Percentiles rank a stretch among this genome's conserved stretches.
Evolutionary conservation across 2,888 invertebrate genomes (phyloP).

Genomic region (Mantis religiosa): DNA sequence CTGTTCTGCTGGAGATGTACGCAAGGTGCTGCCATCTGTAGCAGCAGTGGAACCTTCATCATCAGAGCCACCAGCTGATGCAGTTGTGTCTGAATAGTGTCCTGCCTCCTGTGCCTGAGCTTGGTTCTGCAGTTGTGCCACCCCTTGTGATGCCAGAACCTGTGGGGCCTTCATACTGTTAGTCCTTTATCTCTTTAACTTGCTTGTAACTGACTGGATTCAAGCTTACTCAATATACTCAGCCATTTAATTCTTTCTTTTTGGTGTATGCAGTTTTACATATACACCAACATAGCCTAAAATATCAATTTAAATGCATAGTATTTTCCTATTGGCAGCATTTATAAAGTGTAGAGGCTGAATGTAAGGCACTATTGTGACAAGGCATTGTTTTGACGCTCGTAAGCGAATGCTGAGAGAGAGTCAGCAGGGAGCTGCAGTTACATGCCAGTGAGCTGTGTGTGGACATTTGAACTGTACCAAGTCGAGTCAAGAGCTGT

Average conservation of each 20-base stretch:
- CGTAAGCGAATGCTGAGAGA: too few relatives aligned
- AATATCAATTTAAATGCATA: too few relatives aligned
- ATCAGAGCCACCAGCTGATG: conserved; percentile 85
- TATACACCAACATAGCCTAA: not conserved
- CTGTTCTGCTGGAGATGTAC: conserved; percentile 79
- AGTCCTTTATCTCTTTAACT: not conserved
- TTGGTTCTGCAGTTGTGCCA: conserved; percentile 40
- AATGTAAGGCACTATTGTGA: too few relatives aligned
- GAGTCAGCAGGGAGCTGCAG: too few relatives aligned
- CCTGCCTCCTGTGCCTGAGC: conserved; percentile 49
- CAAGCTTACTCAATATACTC: not conserved
- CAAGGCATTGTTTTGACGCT: too few relatives aligned
- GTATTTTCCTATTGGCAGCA: too few relatives aligned
- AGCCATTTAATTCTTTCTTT: not conserved
- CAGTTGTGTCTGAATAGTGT: conserved; percentile 75
- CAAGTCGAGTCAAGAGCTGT: too few relatives aligned
- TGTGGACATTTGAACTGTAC: too few relatives aligned
- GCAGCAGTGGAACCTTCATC: conserved; percentile 94
- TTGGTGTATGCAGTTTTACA: not conserved
- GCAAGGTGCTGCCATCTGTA: conserved; percentile 87
- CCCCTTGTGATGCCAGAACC: conserved; percentile 42
- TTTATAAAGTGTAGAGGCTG: too few relatives aligned
- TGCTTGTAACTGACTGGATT: too few relatives aligned
- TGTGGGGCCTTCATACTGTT: conserved; percentile 46
- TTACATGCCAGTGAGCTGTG: too few relatives aligned